Percentiles rank a stretch among this genome's conserved stretches.
Conservation (phyloP, 2,888 invertebrate species). For the Acanthosepion pharaonis region DNA sequence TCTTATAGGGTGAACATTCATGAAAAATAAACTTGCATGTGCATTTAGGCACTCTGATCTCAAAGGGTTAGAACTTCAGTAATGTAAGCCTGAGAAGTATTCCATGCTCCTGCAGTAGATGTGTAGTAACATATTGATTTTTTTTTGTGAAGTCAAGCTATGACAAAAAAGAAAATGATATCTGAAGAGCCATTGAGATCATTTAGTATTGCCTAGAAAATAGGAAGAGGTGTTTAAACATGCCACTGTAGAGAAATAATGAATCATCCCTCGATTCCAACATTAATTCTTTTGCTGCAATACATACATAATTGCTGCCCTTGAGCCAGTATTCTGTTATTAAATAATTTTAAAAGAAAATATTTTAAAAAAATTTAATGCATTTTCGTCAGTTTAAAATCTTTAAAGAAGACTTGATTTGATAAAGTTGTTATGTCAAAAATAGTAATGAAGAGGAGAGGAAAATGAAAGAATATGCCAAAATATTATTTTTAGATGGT, state of each 20-base stretch:
- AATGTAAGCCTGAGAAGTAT: no score
- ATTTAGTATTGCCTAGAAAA: background rate
- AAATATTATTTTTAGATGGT: background rate
- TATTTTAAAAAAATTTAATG: background rate
- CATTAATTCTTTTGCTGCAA: background rate
- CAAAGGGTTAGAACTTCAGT: no score
- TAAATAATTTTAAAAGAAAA: background rate
- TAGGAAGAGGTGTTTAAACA: background rate
- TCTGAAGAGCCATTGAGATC: no score
- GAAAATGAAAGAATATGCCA: background rate
- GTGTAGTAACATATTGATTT: no score
- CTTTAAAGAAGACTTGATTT: background rate
- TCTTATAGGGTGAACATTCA: no score
- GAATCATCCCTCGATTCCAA: background rate
- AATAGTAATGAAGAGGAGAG: background rate
- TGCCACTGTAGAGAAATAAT: no score
- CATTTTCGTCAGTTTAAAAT: background rate
- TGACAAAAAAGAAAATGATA: no score
- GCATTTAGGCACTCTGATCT: no score
- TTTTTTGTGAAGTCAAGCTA: no score
- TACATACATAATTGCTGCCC: background rate
- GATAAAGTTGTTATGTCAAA: background rate
- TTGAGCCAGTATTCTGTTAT: background rate
- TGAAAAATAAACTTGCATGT: no score
- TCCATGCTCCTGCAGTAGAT: no score